Evolutionary conservation across 2,113 vertebrate genomes (phyloP).

Genomic region (Gymnobelideus leadbeateri): DNA sequence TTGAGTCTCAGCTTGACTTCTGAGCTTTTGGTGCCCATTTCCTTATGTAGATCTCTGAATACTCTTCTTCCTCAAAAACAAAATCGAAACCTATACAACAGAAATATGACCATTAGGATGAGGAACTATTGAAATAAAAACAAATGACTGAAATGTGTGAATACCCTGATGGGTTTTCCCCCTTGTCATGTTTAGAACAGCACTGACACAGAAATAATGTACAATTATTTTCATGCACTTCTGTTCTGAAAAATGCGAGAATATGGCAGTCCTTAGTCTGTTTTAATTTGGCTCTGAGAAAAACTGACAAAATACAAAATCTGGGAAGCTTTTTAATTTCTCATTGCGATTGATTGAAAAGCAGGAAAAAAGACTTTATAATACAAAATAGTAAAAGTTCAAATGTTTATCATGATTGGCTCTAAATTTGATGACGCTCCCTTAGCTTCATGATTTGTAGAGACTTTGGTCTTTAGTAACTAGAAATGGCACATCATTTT

Average conservation of each 20-base stretch:
- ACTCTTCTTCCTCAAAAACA: conserved; percentile 13
- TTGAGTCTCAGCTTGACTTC: neutral
- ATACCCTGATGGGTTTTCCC: neutral
- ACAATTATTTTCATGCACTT: neutral
- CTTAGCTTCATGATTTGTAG: neutral
- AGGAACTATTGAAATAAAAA: neutral
- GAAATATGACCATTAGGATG: neutral
- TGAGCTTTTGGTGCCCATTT: neutral
- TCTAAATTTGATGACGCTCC: neutral
- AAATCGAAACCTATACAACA: conserved; percentile 68
- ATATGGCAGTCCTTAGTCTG: neutral
- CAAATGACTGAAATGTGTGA: neutral
- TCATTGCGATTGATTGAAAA: neutral
- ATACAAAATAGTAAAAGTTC: neutral
- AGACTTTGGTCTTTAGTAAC: neutral
- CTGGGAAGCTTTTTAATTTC: neutral
- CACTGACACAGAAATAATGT: neutral
- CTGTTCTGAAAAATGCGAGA: neutral
- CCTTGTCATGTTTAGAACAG: neutral
- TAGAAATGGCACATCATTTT: conserved; percentile 18
- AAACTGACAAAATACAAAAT: neutral
- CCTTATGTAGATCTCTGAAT: neutral
- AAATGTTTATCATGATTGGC: neutral
- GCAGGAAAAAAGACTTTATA: neutral
- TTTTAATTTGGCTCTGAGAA: conserved; percentile 5